A percentile compares a stretch with the other conserved stretches of the same genome.
Conservation (phyloP, 2,797 vertebrate genomes). For the Carapus acus region DNA sequence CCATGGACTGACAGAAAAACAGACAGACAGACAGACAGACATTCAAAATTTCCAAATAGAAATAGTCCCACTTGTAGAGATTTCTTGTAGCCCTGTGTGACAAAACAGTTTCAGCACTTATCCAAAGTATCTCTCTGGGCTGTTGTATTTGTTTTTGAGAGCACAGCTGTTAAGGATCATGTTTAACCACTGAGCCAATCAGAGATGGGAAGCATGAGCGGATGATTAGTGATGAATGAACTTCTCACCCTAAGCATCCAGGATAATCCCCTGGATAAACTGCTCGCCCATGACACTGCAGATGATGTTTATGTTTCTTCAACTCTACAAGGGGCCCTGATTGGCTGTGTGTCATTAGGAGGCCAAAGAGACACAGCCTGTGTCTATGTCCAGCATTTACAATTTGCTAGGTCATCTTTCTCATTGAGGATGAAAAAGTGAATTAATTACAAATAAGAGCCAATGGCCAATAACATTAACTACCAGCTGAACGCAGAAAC, state of each 20-base stretch:
- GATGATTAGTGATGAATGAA: slow-evolving; percentile 65
- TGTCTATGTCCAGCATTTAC: neutral
- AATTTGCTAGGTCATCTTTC: neutral
- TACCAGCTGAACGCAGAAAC: too few species aligned
- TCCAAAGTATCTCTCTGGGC: slow-evolving; percentile 16
- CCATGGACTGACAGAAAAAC: too few species aligned
- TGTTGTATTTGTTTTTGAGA: slow-evolving; percentile 16
- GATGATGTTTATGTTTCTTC: slow-evolving; percentile 39
- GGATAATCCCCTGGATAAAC: slow-evolving; percentile 65
- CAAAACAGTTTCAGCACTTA: too few species aligned
- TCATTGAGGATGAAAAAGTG: too few species aligned
- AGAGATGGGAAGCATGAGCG: slow-evolving; percentile 58
- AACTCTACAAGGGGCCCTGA: slow-evolving; percentile 37
- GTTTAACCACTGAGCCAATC: slow-evolving; percentile 56
- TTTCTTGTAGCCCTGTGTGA: too few species aligned
- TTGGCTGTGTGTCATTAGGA: slow-evolving; percentile 30
- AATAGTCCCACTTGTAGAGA: too few species aligned
- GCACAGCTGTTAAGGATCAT: slow-evolving; percentile 57
- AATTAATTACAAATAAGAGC: too few species aligned
- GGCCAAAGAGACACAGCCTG: slow-evolving; percentile 16
- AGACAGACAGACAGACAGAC: too few species aligned
- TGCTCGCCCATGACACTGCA: slow-evolving; percentile 53
- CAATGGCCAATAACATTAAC: too few species aligned
- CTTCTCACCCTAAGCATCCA: slow-evolving; percentile 58
- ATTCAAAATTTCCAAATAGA: too few species aligned